phyloP scores from a whole-genome alignment of 1,140 invertebrate species.

The Battus philenor region DNA sequence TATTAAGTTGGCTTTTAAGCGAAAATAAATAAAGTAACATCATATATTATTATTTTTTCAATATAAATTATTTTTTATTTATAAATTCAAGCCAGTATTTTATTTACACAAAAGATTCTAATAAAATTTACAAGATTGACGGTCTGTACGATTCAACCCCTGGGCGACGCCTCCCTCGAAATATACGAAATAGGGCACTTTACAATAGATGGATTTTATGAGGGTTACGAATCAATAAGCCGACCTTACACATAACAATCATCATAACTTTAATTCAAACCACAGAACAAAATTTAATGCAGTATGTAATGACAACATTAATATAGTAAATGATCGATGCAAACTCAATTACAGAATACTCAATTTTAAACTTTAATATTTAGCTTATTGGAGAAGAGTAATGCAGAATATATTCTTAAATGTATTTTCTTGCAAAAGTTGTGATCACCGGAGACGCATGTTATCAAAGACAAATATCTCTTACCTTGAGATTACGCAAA shows the following conservation, averaged over 20 bases:
- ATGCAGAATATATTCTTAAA: constrained; percentile 1
- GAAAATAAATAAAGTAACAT: too few relatives aligned
- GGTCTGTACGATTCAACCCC: constrained; percentile 30
- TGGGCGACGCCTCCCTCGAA: constrained; percentile 44
- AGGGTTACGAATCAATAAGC: constrained; percentile 61
- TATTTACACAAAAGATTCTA: constrained; percentile 19
- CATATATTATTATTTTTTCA: too few relatives aligned
- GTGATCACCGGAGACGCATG: not conserved
- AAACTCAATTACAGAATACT: too few relatives aligned
- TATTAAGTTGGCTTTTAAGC: too few relatives aligned
- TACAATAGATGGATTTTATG: constrained; percentile 60
- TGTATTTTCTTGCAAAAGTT: not conserved
- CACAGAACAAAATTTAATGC: constrained; percentile 23
- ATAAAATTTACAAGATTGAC: constrained; percentile 29
- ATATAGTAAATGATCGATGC: constrained; percentile 13
- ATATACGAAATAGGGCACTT: constrained; percentile 51
- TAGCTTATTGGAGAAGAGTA: not conserved
- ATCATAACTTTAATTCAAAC: constrained; percentile 32
- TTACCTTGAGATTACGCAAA: constrained; percentile 5
- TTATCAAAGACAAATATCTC: constrained; percentile 5
- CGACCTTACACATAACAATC: constrained; percentile 29
- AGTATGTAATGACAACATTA: not conserved
- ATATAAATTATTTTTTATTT: too few relatives aligned
- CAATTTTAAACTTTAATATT: too few relatives aligned
- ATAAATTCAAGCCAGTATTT: too few relatives aligned